Percentiles rank a stretch among this genome's conserved stretches.
phyloP scores from a whole-genome alignment of 2,113 vertebrate genomes.

The Balaenoptera acutorostrata region DNA sequence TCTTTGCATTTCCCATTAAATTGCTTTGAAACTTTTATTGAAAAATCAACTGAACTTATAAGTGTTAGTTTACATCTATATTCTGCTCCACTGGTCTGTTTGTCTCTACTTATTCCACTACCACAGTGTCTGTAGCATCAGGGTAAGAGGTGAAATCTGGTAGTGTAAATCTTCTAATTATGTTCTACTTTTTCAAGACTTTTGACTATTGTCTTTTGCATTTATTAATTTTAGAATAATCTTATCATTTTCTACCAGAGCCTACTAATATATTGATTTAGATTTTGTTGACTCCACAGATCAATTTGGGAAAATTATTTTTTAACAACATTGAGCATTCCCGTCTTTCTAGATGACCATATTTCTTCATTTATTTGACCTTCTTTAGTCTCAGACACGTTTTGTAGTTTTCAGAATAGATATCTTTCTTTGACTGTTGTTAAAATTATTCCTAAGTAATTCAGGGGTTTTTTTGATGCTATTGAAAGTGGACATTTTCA shows the following conservation, averaged over 20 bases:
- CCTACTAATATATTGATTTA: background rate
- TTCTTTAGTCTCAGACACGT: background rate
- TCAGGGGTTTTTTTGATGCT: background rate
- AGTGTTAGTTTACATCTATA: background rate
- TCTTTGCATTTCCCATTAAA: background rate
- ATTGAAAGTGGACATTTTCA: background rate
- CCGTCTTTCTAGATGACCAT: background rate
- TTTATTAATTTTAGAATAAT: background rate
- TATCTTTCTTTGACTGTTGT: background rate
- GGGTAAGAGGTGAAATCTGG: background rate
- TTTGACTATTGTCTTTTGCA: background rate
- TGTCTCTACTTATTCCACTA: background rate
- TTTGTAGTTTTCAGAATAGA: background rate
- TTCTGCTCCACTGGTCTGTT: background rate
- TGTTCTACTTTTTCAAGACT: background rate
- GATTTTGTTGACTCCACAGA: background rate
- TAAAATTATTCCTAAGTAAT: background rate
- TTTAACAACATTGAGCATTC: background rate
- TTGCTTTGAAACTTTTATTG: background rate
- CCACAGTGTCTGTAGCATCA: background rate
- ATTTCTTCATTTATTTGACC: background rate
- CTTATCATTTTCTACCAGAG: background rate
- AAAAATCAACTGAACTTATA: background rate
- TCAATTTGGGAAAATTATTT: background rate
- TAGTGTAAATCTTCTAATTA: background rate